Evolutionary conservation across 2,888 invertebrate genomes (phyloP), one percentile per base, ranked within the genome.

Genomic region (Antitype chi): DNA sequence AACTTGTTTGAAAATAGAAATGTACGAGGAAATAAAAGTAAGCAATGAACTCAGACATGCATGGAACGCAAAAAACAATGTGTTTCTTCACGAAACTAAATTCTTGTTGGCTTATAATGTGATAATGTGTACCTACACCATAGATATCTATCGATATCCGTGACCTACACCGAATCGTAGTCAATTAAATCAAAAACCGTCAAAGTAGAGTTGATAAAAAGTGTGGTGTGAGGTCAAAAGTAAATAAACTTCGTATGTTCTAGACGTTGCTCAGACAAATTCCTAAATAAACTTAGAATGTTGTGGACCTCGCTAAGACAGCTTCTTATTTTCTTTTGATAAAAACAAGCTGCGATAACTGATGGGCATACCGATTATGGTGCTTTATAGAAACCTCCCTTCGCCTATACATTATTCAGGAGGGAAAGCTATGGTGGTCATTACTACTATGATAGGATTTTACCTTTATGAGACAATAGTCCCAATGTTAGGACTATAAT

Each of bases 1-100:
- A 81, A 52, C 15, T 53, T 64, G 74, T 81, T 78, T 78, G 81
- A 57, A 78, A 78, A 66, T 66, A 74, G 64, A 66, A 74, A 53
- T 71, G 53, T 28, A n/a, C 55, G 47, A n/a, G 70, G 70, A 68
- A 59, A 78, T 47, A 57, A 64, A 77, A 59, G 38, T 60, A 57
- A 52, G 28, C 28, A 78, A 64, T 20, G 43, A 81, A 75, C 25
- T 62, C 49, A 57, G 62, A 67, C 76, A 57, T 68, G 57, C 63
- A n/a, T 60, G 80, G 70, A 71, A 63, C 62, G 62, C 25, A 52
- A 68, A 32, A 55, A 57, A 63, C 57, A 74, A 64, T 66, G 43
- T 53, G 57, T 66, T 59, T 72, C 52, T 25, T 25, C 49, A 60
- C 47, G 78, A 80, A 80, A 80, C 73, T 43, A 57, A 57, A 57